Evolutionary conservation across 2,113 vertebrate species (phyloP).

Genomic region (Mesitornis unicolor): DNA sequence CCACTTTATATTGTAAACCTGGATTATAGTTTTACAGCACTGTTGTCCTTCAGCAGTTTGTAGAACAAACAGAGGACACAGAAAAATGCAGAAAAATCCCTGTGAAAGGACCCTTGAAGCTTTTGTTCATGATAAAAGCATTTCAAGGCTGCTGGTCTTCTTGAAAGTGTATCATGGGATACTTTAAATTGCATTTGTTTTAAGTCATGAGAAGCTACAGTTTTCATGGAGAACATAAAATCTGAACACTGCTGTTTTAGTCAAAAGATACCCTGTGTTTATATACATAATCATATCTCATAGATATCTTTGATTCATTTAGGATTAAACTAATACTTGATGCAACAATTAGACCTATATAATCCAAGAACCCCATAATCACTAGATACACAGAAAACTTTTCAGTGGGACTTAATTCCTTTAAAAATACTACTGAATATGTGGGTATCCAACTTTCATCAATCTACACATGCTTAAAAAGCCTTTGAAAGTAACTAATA

Average conservation of each 20-base stretch:
- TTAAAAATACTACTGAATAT: not conserved
- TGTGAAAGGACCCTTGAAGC: constrained; percentile 33
- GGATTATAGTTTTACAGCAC: constrained; percentile 49
- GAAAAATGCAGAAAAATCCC: constrained; percentile 60
- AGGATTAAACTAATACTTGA: not conserved
- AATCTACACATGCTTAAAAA: not conserved
- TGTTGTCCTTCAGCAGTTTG: constrained; percentile 64
- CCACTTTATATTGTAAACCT: constrained; percentile 57
- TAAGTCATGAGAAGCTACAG: not conserved
- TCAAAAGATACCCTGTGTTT: not conserved
- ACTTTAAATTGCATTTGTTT: constrained; percentile 8
- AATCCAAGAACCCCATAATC: not conserved
- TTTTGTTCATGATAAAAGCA: constrained; percentile 61
- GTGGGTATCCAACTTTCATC: not conserved
- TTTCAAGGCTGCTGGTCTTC: not conserved
- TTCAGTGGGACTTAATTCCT: not conserved
- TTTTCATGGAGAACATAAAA: constrained; percentile 1
- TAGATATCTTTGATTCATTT: not conserved
- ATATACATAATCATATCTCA: not conserved
- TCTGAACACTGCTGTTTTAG: not conserved
- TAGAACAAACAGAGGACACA: constrained; percentile 62
- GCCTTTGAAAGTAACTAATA: not conserved
- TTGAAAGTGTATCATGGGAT: not conserved
- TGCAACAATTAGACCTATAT: not conserved
- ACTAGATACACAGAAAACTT: not conserved